Evolutionary conservation across 2,888 invertebrate genomes (phyloP).

Genomic region (Sisyra nigra): DNA sequence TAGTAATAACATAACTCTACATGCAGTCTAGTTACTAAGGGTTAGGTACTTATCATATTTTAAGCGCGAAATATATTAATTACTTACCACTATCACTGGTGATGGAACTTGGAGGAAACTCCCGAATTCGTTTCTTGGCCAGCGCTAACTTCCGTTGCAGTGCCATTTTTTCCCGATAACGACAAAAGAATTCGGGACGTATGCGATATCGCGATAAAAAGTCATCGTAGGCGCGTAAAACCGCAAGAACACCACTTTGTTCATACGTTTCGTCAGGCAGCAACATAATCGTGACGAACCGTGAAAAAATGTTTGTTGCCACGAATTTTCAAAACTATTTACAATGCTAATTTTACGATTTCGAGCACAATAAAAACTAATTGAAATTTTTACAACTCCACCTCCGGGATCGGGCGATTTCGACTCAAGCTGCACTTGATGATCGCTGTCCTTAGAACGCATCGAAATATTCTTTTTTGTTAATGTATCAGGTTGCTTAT

Average conservation of each 20-base stretch:
- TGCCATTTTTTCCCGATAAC: conserved; percentile 30
- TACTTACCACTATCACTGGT: too few relatives aligned
- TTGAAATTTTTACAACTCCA: background rate
- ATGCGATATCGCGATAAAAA: conserved; percentile 47
- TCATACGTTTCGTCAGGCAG: conserved; percentile 71
- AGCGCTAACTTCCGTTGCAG: conserved; percentile 15
- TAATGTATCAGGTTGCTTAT: conserved; percentile 56
- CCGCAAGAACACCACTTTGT: conserved; percentile 30
- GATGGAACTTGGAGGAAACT: too few relatives aligned
- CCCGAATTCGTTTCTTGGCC: background rate
- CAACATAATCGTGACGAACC: conserved; percentile 32
- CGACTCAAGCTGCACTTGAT: background rate
- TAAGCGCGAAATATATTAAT: too few relatives aligned
- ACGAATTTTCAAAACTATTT: background rate
- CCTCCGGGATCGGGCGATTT: conserved; percentile 1
- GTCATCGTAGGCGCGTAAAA: conserved; percentile 41
- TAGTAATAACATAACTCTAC: too few relatives aligned
- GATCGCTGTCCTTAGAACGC: background rate
- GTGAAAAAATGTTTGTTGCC: background rate
- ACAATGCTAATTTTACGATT: background rate
- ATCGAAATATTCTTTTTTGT: background rate
- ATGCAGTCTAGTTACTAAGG: too few relatives aligned
- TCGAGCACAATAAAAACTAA: background rate
- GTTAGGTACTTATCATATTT: too few relatives aligned
- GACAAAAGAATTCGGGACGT: conserved; percentile 63